Conservation (phyloP, 2,113 vertebrate genomes). For the Labeo catla region DNA sequence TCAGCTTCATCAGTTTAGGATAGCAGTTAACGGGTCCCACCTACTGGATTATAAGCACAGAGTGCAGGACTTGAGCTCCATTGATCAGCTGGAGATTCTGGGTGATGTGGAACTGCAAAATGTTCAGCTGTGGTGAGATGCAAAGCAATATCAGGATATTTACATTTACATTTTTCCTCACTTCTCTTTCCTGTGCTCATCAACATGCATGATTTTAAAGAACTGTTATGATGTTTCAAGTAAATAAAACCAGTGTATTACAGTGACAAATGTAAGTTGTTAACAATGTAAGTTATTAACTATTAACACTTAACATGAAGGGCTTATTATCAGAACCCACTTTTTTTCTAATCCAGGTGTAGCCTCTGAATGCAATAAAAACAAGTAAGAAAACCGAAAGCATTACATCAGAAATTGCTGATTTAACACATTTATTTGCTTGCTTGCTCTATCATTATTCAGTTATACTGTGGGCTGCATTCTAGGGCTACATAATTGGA, state of each 20-base stretch:
- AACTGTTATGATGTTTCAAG: background rate
- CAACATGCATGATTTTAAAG: background rate
- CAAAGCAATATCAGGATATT: slow-evolving; percentile 7
- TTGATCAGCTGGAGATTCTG: slow-evolving; percentile 81
- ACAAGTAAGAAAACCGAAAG: background rate
- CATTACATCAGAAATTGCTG: too few species aligned
- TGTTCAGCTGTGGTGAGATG: slow-evolving; percentile 82
- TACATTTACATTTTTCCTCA: background rate
- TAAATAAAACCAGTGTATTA: background rate
- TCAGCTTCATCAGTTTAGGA: slow-evolving; percentile 85
- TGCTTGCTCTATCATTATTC: background rate
- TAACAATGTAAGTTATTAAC: background rate
- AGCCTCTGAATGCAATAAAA: background rate
- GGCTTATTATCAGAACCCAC: background rate
- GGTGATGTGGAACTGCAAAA: slow-evolving; percentile 87
- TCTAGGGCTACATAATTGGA: background rate
- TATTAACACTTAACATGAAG: background rate
- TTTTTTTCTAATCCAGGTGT: background rate
- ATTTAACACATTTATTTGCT: background rate
- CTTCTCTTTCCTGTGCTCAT: background rate
- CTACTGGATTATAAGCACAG: slow-evolving; percentile 89
- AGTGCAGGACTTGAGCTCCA: slow-evolving; percentile 86
- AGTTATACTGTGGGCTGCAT: background rate
- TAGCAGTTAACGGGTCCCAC: slow-evolving; percentile 91
- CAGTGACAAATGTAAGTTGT: background rate